Conservation (phyloP, 2,113 vertebrate genomes). For the Thryonomys swinderianus region DNA sequence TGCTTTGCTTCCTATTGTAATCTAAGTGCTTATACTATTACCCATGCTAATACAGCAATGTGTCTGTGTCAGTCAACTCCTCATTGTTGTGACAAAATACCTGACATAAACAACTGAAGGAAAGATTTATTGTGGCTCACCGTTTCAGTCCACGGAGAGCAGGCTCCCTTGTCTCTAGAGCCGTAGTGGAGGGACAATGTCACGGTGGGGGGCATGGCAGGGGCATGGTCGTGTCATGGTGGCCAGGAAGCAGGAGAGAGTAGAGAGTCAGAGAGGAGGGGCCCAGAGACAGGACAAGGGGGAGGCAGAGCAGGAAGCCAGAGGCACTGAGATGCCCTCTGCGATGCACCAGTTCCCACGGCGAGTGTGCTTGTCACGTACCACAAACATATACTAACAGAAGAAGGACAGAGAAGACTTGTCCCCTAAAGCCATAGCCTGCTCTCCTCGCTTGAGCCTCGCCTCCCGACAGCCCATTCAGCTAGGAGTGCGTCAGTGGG, state of each 20-base stretch:
- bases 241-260: neutral
- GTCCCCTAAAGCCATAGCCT: neutral
- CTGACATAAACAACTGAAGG: neutral
- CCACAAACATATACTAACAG: neutral
- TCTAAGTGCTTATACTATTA: neutral
- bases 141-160: neutral
- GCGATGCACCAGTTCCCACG: neutral
- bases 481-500: neutral
- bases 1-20: rapidly evolving
- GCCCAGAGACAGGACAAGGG: neutral
- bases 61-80: neutral
- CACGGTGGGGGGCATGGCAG: neutral
- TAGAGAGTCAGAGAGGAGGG: neutral
- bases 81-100: neutral
- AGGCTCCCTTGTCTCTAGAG: neutral
- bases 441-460: neutral
- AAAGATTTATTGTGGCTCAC: neutral
- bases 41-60: too few relatives aligned
- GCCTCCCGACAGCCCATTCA: neutral
- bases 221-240: neutral
- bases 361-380: neutral
- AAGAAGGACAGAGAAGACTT: neutral
- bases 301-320: neutral
- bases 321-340: neutral
- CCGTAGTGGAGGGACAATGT: neutral